A percentile compares a stretch with the other conserved stretches of the same genome.
phyloP scores from a whole-genome alignment of 2,888 invertebrate genomes.

The Pimpla rufipes region DNA sequence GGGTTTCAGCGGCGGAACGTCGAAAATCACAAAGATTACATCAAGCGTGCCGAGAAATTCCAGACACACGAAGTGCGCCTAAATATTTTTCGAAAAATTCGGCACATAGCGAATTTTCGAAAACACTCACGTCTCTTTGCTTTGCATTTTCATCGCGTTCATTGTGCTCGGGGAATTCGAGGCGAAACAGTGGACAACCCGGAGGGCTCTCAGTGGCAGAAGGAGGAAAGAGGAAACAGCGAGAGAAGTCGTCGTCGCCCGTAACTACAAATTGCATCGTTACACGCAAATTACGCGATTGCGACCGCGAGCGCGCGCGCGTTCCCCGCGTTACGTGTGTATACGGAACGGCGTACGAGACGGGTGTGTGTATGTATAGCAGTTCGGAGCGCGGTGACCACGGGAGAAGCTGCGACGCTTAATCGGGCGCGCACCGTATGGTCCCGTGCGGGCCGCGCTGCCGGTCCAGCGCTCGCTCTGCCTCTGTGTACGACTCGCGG shows the following conservation, averaged over 20 bases:
- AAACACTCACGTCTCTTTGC: too few relatives aligned
- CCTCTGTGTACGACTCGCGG: background rate
- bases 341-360: background rate
- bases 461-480: conserved; percentile 49
- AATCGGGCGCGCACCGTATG: conserved; percentile 54
- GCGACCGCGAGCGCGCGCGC: conserved; percentile 68
- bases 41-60: too few relatives aligned
- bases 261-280: conserved; percentile 83
- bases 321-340: conserved; percentile 34
- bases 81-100: too few relatives aligned
- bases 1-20: too few relatives aligned
- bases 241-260: conserved; percentile 70
- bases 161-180: too few relatives aligned
- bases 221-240: conserved; percentile 56
- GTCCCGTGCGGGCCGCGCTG: conserved; percentile 59
- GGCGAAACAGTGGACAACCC: conserved; percentile 7
- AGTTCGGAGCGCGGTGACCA: conserved; percentile 49
- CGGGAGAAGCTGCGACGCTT: conserved; percentile 58
- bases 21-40: too few relatives aligned
- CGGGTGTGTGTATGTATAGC: conserved; percentile 28
- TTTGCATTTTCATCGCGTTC: too few relatives aligned
- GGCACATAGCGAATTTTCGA: too few relatives aligned
- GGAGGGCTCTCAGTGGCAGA: too few relatives aligned
- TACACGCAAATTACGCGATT: conserved; percentile 83
- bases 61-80: too few relatives aligned